These are phyloP conservation scores for Salvelinus sp. DNA, from an alignment of 2,113 vertebrate species.

Conservation along the genomic window DNA sequence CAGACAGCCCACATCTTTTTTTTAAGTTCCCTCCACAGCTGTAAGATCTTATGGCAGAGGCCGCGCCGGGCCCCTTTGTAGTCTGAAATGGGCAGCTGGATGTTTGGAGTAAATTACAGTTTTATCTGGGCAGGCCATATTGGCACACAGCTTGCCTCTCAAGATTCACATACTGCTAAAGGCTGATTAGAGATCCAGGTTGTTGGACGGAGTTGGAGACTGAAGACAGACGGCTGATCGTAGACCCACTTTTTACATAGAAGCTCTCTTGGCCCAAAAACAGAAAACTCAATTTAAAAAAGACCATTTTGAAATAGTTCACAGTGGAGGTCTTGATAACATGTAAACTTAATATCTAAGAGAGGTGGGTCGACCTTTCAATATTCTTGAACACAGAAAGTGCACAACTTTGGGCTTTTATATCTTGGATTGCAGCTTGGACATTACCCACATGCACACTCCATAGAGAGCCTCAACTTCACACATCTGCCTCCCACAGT, in stretches of 20 bases:
- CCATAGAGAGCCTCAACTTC: conserved; percentile 12
- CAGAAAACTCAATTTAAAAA: conserved; percentile 23
- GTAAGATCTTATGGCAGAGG: conserved; percentile 41
- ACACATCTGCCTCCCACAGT: conserved; percentile 28
- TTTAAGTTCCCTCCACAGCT: conserved; percentile 65
- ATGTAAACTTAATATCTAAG: not conserved
- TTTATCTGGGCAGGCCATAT: conserved; percentile 52
- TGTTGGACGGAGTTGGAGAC: conserved; percentile 23
- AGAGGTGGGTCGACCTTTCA: not conserved
- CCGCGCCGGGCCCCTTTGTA: conserved; percentile 65
- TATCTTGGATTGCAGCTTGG: conserved; percentile 41
- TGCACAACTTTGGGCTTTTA: not conserved
- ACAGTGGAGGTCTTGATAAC: not conserved
- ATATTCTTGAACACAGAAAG: not conserved
- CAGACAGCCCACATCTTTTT: conserved; percentile 64
- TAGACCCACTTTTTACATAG: conserved; percentile 16
- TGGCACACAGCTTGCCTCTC: conserved; percentile 49
- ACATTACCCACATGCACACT: conserved; percentile 22
- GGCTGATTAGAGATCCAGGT: conserved; percentile 56
- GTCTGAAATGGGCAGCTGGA: conserved; percentile 65
- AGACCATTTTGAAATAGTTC: conserved; percentile 20
- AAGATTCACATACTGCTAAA: conserved; percentile 45
- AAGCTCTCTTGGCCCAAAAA: conserved; percentile 11
- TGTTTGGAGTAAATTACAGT: conserved; percentile 65
- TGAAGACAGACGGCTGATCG: conserved; percentile 26